Evolutionary conservation across 2,888 invertebrate genomes (phyloP).

Genomic region (Amiota mariae): DNA sequence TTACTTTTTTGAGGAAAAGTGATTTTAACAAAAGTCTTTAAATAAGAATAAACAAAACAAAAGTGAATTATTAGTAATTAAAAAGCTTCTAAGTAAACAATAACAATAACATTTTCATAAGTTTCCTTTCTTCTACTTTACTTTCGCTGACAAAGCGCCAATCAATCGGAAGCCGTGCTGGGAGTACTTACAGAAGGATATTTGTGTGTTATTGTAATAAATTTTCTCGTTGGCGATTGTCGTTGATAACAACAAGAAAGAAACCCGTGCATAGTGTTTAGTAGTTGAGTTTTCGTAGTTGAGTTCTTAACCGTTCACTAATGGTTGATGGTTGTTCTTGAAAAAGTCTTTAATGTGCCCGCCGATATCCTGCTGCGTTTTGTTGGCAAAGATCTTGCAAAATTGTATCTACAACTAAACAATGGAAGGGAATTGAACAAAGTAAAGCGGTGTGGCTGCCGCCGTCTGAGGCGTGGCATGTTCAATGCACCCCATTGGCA

Average conservation of each 20-base stretch:
- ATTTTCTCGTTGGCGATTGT: conserved; percentile 11
- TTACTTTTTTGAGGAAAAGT: too few relatives aligned
- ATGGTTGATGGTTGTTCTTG: conserved; percentile 3
- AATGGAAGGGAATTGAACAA: not conserved
- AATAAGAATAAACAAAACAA: too few relatives aligned
- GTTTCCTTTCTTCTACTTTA: too few relatives aligned
- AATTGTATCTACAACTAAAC: not conserved
- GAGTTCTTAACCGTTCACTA: conserved; percentile 16
- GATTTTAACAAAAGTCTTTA: too few relatives aligned
- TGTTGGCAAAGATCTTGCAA: conserved; percentile 22
- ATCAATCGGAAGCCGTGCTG: conserved; percentile 14
- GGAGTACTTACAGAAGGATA: not conserved
- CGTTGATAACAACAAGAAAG: conserved; percentile 20
- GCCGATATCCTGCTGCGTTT: conserved; percentile 56
- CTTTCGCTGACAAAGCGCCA: conserved; percentile 13
- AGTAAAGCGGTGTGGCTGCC: conserved; percentile 19
- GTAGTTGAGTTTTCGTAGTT: not conserved
- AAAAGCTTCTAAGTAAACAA: conserved; percentile 21
- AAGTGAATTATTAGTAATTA: conserved; percentile 6
- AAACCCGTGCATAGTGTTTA: not conserved
- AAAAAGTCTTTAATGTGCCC: conserved; percentile 30
- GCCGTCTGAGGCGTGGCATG: conserved; percentile 30
- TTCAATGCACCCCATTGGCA: conserved; percentile 53
- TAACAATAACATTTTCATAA: not conserved
- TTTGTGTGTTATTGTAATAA: conserved; percentile 18